A percentile compares a stretch with the other conserved stretches of the same genome.
These are phyloP conservation scores for Proteles cristata DNA, from an alignment of 2,113 vertebrate species.

Conservation along the genomic window DNA sequence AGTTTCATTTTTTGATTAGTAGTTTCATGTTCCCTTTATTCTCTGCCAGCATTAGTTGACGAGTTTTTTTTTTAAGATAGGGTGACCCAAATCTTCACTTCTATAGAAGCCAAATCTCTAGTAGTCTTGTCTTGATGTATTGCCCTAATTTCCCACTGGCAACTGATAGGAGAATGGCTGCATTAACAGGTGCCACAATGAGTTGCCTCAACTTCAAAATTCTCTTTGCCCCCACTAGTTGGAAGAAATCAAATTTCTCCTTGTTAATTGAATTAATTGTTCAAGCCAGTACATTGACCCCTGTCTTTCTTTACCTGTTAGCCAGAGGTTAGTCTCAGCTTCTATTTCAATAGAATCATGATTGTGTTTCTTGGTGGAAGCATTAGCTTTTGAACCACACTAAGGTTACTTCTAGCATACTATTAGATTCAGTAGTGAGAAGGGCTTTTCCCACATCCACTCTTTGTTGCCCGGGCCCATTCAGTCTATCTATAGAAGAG, in stretches of 20 bases:
- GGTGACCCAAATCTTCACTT: not conserved
- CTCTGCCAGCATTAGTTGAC: not conserved
- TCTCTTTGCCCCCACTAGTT: not conserved
- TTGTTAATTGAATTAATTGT: not conserved
- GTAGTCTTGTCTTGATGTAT: not conserved
- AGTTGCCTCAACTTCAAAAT: constrained; percentile 12
- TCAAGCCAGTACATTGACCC: not conserved
- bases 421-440: not conserved
- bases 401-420: not conserved
- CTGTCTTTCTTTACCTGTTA: not conserved
- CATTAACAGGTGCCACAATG: not conserved
- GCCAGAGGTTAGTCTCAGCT: not conserved
- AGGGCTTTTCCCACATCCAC: not conserved
- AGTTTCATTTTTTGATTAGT: not conserved
- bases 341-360: constrained; percentile 13
- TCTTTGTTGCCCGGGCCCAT: not conserved
- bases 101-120: not conserved
- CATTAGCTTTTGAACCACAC: not conserved
- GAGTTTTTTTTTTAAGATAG: not conserved
- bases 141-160: not conserved
- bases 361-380: not conserved
- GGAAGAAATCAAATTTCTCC: not conserved
- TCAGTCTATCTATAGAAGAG: not conserved
- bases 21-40: not conserved
- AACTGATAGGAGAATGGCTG: not conserved